Percentiles rank a stretch among this genome's conserved stretches.
Evolutionary conservation across 2,113 vertebrate species (phyloP).

Genomic region (Catharus minimus): DNA sequence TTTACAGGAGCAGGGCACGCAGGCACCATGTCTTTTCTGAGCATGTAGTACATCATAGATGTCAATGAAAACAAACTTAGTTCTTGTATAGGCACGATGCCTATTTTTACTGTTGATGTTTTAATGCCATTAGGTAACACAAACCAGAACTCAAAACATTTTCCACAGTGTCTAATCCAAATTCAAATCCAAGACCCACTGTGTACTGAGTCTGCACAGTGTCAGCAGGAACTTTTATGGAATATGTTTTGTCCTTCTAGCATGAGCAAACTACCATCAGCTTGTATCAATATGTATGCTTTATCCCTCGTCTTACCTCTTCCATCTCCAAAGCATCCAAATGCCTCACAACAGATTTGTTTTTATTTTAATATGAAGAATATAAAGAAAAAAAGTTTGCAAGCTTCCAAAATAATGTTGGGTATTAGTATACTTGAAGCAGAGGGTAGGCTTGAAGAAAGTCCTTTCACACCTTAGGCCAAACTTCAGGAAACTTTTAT

Average conservation of each 20-base stretch:
- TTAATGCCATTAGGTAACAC: neutral
- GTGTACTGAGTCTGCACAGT: constrained; percentile 13
- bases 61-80: neutral
- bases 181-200: neutral
- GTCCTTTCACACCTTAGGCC: neutral
- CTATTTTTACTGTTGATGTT: neutral
- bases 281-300: neutral
- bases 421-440: neutral
- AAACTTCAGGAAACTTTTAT: neutral
- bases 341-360: neutral
- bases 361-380: neutral
- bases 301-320: neutral
- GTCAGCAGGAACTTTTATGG: neutral
- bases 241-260: neutral
- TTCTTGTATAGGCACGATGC: neutral
- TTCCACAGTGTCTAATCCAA: constrained; percentile 5
- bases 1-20: neutral
- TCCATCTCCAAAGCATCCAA: neutral
- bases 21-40: neutral
- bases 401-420: neutral
- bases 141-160: constrained; percentile 39
- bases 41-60: neutral
- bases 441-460: neutral
- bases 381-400: neutral
- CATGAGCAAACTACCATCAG: neutral